Conservation (phyloP, 2,113 vertebrate species). For the Nettapus auritus region DNA sequence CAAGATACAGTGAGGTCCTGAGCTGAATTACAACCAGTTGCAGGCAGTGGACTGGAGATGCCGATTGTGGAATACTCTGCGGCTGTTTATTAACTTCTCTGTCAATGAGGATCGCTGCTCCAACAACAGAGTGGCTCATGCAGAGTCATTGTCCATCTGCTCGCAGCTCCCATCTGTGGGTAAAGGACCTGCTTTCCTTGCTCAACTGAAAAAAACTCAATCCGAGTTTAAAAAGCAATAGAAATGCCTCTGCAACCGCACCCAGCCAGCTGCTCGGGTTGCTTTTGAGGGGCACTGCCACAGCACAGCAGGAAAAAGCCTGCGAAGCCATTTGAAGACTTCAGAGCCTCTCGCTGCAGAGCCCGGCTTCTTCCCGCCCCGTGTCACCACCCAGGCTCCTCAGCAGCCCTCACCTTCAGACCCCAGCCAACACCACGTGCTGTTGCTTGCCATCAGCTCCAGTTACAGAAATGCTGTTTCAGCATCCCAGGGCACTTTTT, state of each 20-base stretch:
- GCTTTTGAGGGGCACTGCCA: background rate
- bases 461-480: background rate
- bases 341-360: background rate
- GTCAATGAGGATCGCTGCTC: constrained; percentile 7
- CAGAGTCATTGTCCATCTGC: constrained; percentile 18
- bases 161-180: constrained; percentile 5
- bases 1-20: background rate
- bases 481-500: background rate
- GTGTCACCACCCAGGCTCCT: fast-evolving
- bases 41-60: background rate
- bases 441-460: background rate
- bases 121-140: background rate
- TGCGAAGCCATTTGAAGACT: background rate
- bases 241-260: background rate
- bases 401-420: background rate
- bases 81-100: constrained; percentile 53
- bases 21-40: constrained; percentile 25
- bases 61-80: constrained; percentile 27
- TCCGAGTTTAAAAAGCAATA: background rate
- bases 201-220: background rate
- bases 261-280: background rate
- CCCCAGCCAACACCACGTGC: background rate
- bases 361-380: fast-evolving
- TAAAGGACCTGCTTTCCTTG: background rate
- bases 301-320: background rate